These are phyloP conservation scores for Noctua comes DNA, from an alignment of 2,888 invertebrate genomes.

Conservation along the genomic window DNA sequence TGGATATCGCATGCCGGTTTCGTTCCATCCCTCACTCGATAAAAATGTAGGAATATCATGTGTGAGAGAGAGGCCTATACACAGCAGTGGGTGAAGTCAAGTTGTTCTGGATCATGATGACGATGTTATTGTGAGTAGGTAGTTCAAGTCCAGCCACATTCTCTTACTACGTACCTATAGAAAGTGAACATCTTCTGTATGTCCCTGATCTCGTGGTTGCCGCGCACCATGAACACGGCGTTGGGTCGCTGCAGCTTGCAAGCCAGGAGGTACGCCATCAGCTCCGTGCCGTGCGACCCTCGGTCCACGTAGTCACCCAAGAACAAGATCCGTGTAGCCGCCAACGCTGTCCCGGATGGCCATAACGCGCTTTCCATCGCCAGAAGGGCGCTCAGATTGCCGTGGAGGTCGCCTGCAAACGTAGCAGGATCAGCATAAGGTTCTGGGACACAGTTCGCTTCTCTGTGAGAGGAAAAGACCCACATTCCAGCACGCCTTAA, in stretches of 20 bases:
- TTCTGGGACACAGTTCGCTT: not conserved
- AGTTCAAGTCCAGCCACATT: not conserved
- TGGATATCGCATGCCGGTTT: not conserved
- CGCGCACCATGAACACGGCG: constrained; percentile 92
- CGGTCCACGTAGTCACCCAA: constrained; percentile 95
- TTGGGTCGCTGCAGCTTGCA: constrained; percentile 92
- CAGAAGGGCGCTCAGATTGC: constrained; percentile 92
- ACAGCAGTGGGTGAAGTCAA: not conserved
- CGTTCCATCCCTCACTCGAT: not conserved
- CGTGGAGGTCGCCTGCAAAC: constrained; percentile 93
- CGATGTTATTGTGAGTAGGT: not conserved
- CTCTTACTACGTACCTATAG: constrained; percentile 86
- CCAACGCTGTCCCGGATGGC: constrained; percentile 92
- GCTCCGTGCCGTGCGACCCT: constrained; percentile 92
- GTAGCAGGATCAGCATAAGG: not conserved
- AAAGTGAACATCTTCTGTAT: constrained; percentile 94
- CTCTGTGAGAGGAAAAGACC: not conserved
- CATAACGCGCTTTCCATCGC: constrained; percentile 93
- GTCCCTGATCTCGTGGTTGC: constrained; percentile 94
- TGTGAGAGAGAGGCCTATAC: not conserved
- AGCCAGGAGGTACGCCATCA: constrained; percentile 92
- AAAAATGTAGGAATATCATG: too few relatives aligned
- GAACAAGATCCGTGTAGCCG: constrained; percentile 92
- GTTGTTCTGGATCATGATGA: not conserved
- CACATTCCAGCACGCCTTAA: not conserved